These are phyloP conservation scores for Bedellia somnulentella DNA, from an alignment of 2,888 invertebrate genomes.

Conservation along the genomic window DNA sequence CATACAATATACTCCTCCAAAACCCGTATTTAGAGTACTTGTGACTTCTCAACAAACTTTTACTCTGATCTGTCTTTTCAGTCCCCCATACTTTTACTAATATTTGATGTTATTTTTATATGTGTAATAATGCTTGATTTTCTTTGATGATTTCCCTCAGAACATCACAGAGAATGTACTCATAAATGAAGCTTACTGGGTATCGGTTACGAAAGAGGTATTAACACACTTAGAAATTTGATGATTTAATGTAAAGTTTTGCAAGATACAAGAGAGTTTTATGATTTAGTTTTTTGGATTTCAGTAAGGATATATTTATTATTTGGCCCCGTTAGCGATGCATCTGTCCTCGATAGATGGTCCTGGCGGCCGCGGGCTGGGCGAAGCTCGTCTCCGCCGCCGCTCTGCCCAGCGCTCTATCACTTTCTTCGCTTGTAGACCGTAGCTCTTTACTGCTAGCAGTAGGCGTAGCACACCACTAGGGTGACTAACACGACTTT, in stretches of 20 bases:
- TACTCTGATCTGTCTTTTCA: too few relatives aligned
- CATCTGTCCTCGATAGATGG: slow-evolving; percentile 60
- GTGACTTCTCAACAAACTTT: too few relatives aligned
- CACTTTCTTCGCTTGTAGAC: slow-evolving; percentile 59
- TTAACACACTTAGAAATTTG: slow-evolving; percentile 64
- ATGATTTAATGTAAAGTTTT: slow-evolving; percentile 61
- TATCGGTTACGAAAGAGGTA: slow-evolving; percentile 90
- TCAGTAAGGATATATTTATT: slow-evolving; percentile 60
- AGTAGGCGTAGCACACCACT: slow-evolving; percentile 61
- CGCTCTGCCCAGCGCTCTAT: slow-evolving; percentile 31
- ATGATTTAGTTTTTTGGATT: slow-evolving; percentile 61
- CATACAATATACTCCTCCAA: too few relatives aligned
- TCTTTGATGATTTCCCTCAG: slow-evolving; percentile 74
- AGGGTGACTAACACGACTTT: slow-evolving; percentile 58
- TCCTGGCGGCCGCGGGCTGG: slow-evolving; percentile 15
- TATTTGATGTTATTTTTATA: too few relatives aligned
- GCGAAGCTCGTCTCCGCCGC: slow-evolving; percentile 20
- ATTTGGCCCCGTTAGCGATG: slow-evolving; percentile 63
- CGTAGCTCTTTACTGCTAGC: slow-evolving; percentile 48
- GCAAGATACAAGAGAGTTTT: slow-evolving; percentile 57
- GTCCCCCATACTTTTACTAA: too few relatives aligned
- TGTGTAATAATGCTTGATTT: too few relatives aligned
- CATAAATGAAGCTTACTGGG: slow-evolving; percentile 93
- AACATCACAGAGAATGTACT: slow-evolving; percentile 95
- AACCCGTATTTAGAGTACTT: too few relatives aligned